Evolutionary conservation across 2,113 vertebrate genomes (phyloP).

Genomic region (Rynchops niger): DNA sequence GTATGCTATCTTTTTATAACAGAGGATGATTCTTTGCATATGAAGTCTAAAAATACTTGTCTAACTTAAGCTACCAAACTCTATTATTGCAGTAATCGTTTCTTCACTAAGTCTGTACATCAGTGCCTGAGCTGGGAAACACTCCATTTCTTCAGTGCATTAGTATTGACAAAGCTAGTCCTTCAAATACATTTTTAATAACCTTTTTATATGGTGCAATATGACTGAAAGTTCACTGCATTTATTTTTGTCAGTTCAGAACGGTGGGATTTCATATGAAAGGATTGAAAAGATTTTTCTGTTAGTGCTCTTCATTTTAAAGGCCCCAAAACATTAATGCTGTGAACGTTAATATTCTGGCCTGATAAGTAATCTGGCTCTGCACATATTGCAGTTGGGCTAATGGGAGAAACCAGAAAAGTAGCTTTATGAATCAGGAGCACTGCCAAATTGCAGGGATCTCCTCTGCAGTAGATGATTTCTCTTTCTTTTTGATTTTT

Average conservation of each 20-base stretch:
- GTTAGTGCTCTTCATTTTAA: background rate
- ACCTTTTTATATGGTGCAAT: slow-evolving; percentile 1
- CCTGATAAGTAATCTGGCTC: slow-evolving; percentile 9
- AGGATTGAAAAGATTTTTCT: slow-evolving; percentile 6
- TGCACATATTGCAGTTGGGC: background rate
- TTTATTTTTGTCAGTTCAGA: slow-evolving; percentile 36
- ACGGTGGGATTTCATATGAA: background rate
- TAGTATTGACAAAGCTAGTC: slow-evolving; percentile 57
- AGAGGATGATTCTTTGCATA: slow-evolving; percentile 41
- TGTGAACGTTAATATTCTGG: slow-evolving; percentile 7
- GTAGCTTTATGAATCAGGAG: background rate
- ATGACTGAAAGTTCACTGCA: slow-evolving; percentile 37
- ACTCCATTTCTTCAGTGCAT: slow-evolving; percentile 44
- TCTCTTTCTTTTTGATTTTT: background rate
- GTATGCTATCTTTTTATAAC: slow-evolving; percentile 10
- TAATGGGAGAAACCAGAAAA: background rate
- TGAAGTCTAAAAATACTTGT: slow-evolving; percentile 64
- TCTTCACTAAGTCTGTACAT: slow-evolving; percentile 42
- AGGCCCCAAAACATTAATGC: background rate
- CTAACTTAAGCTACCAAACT: slow-evolving; percentile 66
- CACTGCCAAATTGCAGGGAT: background rate
- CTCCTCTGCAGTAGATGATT: background rate
- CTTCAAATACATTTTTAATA: slow-evolving; percentile 61
- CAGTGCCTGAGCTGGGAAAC: slow-evolving; percentile 34
- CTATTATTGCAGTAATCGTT: slow-evolving; percentile 69